Base-by-base conservation (phyloP, 2,888 invertebrate species). In the Phrixothrix hirtus region DNA sequence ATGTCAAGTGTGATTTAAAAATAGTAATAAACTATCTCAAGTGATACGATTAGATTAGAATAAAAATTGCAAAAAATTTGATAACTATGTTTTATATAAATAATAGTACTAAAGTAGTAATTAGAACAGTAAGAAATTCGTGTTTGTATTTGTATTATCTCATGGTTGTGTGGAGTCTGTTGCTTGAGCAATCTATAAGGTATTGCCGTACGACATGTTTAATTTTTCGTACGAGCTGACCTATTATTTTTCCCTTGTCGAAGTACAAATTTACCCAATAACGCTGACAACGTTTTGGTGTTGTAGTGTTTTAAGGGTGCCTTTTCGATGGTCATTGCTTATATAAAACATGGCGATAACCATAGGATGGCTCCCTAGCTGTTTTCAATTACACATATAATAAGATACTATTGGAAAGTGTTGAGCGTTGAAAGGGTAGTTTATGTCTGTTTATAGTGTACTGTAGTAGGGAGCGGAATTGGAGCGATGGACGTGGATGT, bases 381-480 rank as follows among this genome's bases (percentile, higher is more conserved):
- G 70, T 72, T 75, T 74, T 75, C 72, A 73, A 74, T 74, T 74
- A 72, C 63, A 68, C 67, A 67, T 68, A 68, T 61, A 49, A n/a
- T n/a, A n/a, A 60, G 57, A 60, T 61, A 60, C 58, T 75, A 75
- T 74, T 74, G 74, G 73, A 72, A 74, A 72, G 74, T 75, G 73
- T 73, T 73, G 69, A 70, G 68, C 66, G 69, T 71, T 71, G 70
- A 71, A 71, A 74, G 72, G 72, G 74, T 73, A 75, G 74, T 75
- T 75, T 73, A 75, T 71, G 75, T 74, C 72, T 73, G 75, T 75
- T 73, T 61, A 74, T 75, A 75, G 74, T 62, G 75, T 75, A 75
- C 75, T 75, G 74, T 75, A 75, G 75, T 75, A 73, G 73, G 66
- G 64, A 61, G 48, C 60, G 67, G 64, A 58, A 37, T 45, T 59